Percentiles rank a stretch among this genome's conserved stretches.
Conservation (phyloP, 2,797 vertebrate species). For the Prionace glauca region DNA sequence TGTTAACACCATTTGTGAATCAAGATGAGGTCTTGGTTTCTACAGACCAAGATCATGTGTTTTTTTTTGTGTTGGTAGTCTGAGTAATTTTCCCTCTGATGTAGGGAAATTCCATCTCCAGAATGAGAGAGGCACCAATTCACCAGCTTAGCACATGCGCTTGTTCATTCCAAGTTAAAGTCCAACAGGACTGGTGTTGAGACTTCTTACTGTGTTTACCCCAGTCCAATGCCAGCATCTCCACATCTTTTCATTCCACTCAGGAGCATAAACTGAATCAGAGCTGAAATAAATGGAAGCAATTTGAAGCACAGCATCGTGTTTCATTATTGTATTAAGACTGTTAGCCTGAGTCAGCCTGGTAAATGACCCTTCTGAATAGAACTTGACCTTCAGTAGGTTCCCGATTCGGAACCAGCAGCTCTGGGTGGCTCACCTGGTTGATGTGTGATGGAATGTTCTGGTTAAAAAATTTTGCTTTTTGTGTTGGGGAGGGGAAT, state of each 20-base stretch:
- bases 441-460: not conserved
- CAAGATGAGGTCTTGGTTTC: not conserved
- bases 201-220: too few relatives aligned
- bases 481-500: not conserved
- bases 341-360: not conserved
- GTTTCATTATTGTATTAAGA: not conserved
- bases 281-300: not conserved
- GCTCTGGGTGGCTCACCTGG: not conserved
- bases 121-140: too few relatives aligned
- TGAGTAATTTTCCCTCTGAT: not conserved
- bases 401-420: not conserved
- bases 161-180: not conserved
- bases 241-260: not conserved
- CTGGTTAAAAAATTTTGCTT: not conserved
- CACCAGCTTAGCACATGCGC: not conserved
- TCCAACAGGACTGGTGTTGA: too few relatives aligned
- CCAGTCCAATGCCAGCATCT: too few relatives aligned
- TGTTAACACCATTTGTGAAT: not conserved
- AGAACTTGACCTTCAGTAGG: not conserved
- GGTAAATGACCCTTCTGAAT: not conserved
- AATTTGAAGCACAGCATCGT: not conserved
- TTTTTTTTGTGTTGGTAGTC: not conserved
- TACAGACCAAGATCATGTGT: not conserved
- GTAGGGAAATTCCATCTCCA: not conserved
- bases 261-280: not conserved